Evolutionary conservation across 1,140 invertebrate species (phyloP).

Genomic region (Paraescarpia echinospica): DNA sequence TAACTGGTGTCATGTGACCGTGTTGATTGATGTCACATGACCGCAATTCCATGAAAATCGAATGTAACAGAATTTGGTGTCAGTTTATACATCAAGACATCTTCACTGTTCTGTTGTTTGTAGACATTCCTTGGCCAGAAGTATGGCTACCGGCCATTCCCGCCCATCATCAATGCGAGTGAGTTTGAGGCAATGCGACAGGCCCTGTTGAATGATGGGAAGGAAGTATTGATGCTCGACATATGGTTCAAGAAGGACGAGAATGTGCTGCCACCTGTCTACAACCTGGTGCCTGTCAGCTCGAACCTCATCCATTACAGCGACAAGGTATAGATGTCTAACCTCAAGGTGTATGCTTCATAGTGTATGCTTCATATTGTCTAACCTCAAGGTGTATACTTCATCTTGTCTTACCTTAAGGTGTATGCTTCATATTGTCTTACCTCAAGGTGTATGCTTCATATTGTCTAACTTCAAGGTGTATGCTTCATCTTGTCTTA

Average conservation of each 20-base stretch:
- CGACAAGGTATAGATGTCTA: slow-evolving; percentile 77
- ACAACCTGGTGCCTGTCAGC: slow-evolving; percentile 93
- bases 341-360: slow-evolving; percentile 23
- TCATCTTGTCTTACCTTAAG: too few relatives aligned
- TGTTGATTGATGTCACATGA: not conserved
- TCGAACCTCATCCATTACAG: slow-evolving; percentile 97
- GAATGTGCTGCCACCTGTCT: slow-evolving; percentile 88
- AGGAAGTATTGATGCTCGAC: slow-evolving; percentile 82
- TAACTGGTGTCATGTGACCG: not conserved
- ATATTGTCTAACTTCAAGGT: too few relatives aligned
- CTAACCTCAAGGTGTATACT: too few relatives aligned
- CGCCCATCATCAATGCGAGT: slow-evolving; percentile 76
- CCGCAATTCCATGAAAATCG: too few relatives aligned
- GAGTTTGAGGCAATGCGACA: slow-evolving; percentile 87
- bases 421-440: too few relatives aligned
- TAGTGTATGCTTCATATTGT: not conserved
- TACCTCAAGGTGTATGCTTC: too few relatives aligned
- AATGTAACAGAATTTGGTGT: too few relatives aligned
- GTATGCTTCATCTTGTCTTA: too few relatives aligned
- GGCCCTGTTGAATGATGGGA: slow-evolving; percentile 70
- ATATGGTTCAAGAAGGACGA: slow-evolving; percentile 96
- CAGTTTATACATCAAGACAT: not conserved
- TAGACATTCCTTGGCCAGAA: slow-evolving; percentile 54
- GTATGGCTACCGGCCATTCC: slow-evolving; percentile 96
- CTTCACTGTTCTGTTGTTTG: not conserved